Conservation (phyloP, 2,888 invertebrate species). For the Mechanitis messenoides region DNA sequence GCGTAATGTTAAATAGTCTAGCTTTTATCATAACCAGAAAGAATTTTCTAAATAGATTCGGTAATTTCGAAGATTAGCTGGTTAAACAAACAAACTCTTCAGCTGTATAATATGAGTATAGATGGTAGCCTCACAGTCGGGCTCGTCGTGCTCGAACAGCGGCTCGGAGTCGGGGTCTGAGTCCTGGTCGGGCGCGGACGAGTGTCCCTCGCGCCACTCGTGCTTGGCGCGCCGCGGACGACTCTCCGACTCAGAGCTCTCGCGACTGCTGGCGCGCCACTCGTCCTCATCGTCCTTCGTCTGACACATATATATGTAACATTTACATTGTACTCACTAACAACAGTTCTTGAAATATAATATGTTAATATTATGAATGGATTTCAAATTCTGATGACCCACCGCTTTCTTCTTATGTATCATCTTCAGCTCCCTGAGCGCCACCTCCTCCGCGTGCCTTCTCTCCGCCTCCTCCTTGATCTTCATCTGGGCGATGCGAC, state of each 20-base stretch:
- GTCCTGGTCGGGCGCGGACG: slow-evolving; percentile 59
- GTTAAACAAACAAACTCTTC: not conserved
- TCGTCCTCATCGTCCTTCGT: slow-evolving; percentile 62
- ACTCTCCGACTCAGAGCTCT: slow-evolving; percentile 40
- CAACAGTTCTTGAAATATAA: no score
- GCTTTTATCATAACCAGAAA: no score
- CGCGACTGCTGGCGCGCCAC: slow-evolving; percentile 54
- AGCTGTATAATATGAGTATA: no score
- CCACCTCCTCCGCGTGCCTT: slow-evolving; percentile 84
- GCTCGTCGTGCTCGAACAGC: slow-evolving; percentile 59
- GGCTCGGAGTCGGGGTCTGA: slow-evolving; percentile 61
- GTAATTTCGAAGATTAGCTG: not conserved
- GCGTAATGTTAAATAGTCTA: no score
- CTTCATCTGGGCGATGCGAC: slow-evolving; percentile 91
- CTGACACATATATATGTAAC: slow-evolving; percentile 20
- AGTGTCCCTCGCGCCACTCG: slow-evolving; percentile 54
- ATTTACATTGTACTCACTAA: not conserved
- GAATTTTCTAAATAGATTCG: no score
- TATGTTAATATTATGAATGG: no score
- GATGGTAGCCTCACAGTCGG: slow-evolving; percentile 45
- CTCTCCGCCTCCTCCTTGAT: slow-evolving; percentile 90
- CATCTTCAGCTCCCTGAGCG: slow-evolving; percentile 80
- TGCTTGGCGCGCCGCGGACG: slow-evolving; percentile 23
- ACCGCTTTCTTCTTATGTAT: slow-evolving; percentile 75
- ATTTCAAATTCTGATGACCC: no score